Conservation (phyloP, 1,140 invertebrate species). For the Sitobion miscanthi region DNA sequence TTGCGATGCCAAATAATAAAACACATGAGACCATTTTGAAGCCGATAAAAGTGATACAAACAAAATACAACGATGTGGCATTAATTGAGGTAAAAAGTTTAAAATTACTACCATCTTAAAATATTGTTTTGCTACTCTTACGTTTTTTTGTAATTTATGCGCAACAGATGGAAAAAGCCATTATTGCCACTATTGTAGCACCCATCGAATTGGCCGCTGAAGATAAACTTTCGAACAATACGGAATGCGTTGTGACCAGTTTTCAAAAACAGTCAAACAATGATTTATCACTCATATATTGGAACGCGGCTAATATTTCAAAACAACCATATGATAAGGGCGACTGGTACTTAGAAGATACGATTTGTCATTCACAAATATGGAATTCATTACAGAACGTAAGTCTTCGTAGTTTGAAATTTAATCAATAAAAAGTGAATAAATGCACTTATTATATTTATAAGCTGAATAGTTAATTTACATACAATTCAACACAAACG, state of each 20-base stretch:
- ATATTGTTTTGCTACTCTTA: not conserved
- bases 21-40: not conserved
- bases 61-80: not conserved
- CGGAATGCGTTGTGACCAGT: not conserved
- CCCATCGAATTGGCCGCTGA: not conserved
- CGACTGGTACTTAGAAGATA: conserved; percentile 10
- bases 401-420: not conserved
- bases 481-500: not conserved
- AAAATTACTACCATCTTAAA: not conserved
- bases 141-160: not conserved
- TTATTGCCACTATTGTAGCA: not conserved
- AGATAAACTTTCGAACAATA: not conserved
- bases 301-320: not conserved
- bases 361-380: not conserved
- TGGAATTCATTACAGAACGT: not conserved
- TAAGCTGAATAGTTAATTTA: not conserved
- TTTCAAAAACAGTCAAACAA: not conserved
- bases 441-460: not conserved
- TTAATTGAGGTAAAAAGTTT: conserved; percentile 10
- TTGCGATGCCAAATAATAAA: not conserved
- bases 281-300: not conserved
- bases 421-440: not conserved
- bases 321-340: not conserved
- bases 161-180: not conserved
- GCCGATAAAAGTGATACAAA: not conserved